Evolutionary conservation across 2,113 vertebrate species (phyloP).

Genomic region (Platycercus adscitus): DNA sequence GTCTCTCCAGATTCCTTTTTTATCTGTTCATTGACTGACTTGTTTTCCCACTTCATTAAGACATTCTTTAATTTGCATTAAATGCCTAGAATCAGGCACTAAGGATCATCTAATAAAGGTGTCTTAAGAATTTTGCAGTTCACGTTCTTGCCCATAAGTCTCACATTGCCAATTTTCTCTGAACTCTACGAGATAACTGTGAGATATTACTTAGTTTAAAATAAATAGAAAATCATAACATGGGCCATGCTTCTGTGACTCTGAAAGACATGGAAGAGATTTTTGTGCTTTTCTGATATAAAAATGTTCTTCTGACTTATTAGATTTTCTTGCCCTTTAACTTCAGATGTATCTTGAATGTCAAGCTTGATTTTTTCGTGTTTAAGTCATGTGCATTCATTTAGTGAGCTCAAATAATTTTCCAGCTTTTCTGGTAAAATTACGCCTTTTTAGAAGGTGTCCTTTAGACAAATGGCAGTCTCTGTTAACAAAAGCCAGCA

Average conservation of each 20-base stretch:
- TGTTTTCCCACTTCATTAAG: background rate
- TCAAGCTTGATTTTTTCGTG: slow-evolving; percentile 40
- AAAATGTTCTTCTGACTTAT: slow-evolving; percentile 33
- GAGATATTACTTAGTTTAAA: slow-evolving; percentile 28
- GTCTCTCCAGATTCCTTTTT: background rate
- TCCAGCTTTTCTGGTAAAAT: slow-evolving; percentile 36
- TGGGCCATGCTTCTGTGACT: background rate
- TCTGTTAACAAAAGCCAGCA: slow-evolving; percentile 13
- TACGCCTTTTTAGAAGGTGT: slow-evolving; percentile 18
- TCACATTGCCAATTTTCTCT: background rate
- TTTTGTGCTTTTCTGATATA: slow-evolving; percentile 28
- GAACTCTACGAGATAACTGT: background rate
- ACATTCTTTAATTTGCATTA: background rate
- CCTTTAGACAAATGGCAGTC: slow-evolving; percentile 20
- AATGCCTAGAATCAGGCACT: background rate
- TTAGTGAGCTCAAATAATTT: slow-evolving; percentile 47
- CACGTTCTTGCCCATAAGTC: background rate
- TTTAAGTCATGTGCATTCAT: slow-evolving; percentile 46
- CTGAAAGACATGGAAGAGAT: background rate
- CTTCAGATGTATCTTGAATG: slow-evolving; percentile 44
- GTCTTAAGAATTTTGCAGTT: background rate
- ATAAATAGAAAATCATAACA: slow-evolving; percentile 22
- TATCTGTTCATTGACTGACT: background rate
- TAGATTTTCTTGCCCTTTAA: slow-evolving; percentile 59
- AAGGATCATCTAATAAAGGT: slow-evolving; percentile 1